A percentile compares a stretch with the other conserved stretches of the same genome.
phyloP scores from a whole-genome alignment of 2,113 vertebrate species.

The Dromas ardeola region DNA sequence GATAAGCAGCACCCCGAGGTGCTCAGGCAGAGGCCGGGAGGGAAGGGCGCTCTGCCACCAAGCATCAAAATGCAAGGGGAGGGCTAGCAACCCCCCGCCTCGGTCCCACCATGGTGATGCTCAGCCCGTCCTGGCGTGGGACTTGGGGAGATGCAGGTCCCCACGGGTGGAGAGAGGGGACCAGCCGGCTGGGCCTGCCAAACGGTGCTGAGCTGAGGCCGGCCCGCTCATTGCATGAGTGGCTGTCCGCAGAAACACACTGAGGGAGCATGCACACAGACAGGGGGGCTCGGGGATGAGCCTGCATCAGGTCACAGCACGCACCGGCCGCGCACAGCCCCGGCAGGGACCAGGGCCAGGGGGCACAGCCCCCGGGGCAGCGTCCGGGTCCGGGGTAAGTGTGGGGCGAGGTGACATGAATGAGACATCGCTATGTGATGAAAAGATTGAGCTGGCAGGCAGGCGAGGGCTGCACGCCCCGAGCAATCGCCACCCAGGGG shows the following conservation, averaged over 20 bases:
- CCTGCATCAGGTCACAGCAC: background rate
- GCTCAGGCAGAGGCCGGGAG: background rate
- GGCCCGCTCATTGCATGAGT: fast-evolving
- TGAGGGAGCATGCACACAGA: background rate
- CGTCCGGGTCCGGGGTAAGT: background rate
- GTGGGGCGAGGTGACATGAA: background rate
- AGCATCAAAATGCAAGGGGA: background rate
- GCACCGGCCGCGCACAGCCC: fast-evolving
- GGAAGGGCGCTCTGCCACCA: background rate
- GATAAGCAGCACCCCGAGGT: conserved; percentile 32
- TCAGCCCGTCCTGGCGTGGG: background rate
- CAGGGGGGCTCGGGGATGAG: background rate
- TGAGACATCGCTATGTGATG: background rate
- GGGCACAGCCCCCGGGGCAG: background rate
- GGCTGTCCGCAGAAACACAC: background rate
- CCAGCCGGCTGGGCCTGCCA: fast-evolving
- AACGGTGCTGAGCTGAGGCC: background rate
- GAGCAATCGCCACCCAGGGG: background rate
- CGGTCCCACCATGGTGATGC: background rate
- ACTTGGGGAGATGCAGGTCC: background rate
- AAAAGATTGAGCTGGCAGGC: background rate
- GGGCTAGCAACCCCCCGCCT: background rate
- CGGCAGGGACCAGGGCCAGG: background rate
- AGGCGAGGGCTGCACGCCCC: background rate
- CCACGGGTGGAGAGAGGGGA: background rate